Percentiles rank a stretch among this genome's conserved stretches.
Evolutionary conservation across 2,888 invertebrate genomes (phyloP).

Genomic region (Melanargia galathea): DNA sequence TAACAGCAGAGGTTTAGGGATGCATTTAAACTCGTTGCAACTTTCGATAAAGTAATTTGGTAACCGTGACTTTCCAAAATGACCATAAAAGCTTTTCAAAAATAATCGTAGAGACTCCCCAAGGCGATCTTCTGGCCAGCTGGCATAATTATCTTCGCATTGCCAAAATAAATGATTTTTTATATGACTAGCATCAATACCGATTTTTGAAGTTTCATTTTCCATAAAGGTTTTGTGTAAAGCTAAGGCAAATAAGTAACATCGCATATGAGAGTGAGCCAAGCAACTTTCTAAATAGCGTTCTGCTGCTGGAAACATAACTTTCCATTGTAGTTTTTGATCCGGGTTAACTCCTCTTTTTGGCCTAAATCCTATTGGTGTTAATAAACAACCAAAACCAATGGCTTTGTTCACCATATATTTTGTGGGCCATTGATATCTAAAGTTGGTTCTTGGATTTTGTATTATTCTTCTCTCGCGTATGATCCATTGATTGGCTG

Average conservation of each 20-base stretch:
- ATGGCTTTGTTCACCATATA: slow-evolving; percentile 85
- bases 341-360: slow-evolving; percentile 83
- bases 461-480: slow-evolving; percentile 81
- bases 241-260: slow-evolving; percentile 85
- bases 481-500: slow-evolving; percentile 86
- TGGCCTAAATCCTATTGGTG: slow-evolving; percentile 86
- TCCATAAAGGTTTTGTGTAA: slow-evolving; percentile 89
- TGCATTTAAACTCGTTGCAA: slow-evolving; percentile 88
- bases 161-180: slow-evolving; percentile 89
- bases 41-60: slow-evolving; percentile 88
- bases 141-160: slow-evolving; percentile 86
- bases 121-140: slow-evolving; percentile 88
- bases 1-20: slow-evolving; percentile 84
- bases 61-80: slow-evolving; percentile 83
- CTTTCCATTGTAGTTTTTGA: slow-evolving; percentile 88
- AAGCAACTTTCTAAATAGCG: slow-evolving; percentile 87
- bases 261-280: slow-evolving; percentile 86
- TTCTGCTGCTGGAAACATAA: slow-evolving; percentile 89
- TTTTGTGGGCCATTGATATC: slow-evolving; percentile 86
- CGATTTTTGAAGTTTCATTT: slow-evolving; percentile 83
- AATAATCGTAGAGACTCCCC: slow-evolving; percentile 86
- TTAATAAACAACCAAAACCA: slow-evolving; percentile 85
- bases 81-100: slow-evolving; percentile 83
- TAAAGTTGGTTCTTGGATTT: slow-evolving; percentile 82
- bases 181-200: slow-evolving; percentile 87